Base-by-base conservation (phyloP, 64 coral and sea anemone species). In the Porites australiensis region DNA sequence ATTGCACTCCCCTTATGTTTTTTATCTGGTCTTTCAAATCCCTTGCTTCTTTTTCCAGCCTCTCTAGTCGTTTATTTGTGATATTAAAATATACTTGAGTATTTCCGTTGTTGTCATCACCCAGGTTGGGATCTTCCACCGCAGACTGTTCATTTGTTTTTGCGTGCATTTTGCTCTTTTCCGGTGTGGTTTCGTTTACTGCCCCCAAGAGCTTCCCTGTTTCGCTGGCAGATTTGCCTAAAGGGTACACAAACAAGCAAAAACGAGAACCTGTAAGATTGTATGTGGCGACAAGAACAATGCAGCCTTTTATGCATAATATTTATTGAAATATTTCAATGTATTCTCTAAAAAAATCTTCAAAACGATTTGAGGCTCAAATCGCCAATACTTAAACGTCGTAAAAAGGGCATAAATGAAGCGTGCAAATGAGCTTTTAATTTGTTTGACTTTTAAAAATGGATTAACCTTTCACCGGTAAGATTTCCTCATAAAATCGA, bases 141-240 rank as follows among this genome's bases (percentile, higher is more conserved):
- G 60, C 44, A 1, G 2, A 16, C 44, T 19, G 44, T 21, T 47
- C 52, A 47, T 68, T 84, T 68, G 18, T 50, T n/a, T 12, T 68
- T 5, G 6, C 43, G 46, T 45, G 22, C 37, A 44, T 82, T 82
- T 46, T 43, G 13, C 12, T 64, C 58, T 64, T 82, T 82, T 82
- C 59, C 59, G 63, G 79, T 64, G 63, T 82, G 79, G 79, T 47
- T 82, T 80, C 50, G 6, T 44, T 61, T 8, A 80, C 19, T 18
- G 5, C 58, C 21, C 46, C 52, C 52, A 16, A 57, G 18, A 57
- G 76, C 19, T 58, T 79, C n/a, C 27, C 50, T 13, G 50, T 79
- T 51, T 57, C n/a, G 76, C 76, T n/a, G 50, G 58, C 54, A 80
- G 53, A 80, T 80, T 23, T 78, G n/a, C 75, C 75, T 78, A 3